These are phyloP conservation scores for Harpalus rubripes DNA, from an alignment of 2,888 invertebrate species.

Conservation along the genomic window DNA sequence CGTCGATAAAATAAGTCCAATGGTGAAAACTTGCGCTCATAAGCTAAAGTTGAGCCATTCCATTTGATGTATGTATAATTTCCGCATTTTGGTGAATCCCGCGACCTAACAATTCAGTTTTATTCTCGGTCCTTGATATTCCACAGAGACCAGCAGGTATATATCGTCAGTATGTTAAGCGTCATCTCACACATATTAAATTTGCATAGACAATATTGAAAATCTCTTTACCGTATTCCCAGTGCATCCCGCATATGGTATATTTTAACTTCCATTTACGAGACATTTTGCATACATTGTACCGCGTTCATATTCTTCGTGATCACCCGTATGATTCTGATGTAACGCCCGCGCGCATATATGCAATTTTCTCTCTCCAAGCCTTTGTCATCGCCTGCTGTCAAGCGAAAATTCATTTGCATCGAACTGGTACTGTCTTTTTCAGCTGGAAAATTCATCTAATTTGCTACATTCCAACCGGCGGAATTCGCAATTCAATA, in stretches of 20 bases:
- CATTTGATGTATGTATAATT: slow-evolving; percentile 54
- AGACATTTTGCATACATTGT: slow-evolving; percentile 67
- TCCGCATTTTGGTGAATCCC: slow-evolving; percentile 27
- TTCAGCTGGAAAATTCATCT: slow-evolving; percentile 32
- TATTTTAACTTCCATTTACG: slow-evolving; percentile 63
- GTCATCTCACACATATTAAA: slow-evolving; percentile 64
- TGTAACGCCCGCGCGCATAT: not conserved
- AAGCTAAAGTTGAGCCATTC: slow-evolving; percentile 42
- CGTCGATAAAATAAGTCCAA: slow-evolving; percentile 15
- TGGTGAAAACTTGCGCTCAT: slow-evolving; percentile 41
- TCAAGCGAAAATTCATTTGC: slow-evolving; percentile 41
- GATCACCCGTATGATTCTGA: slow-evolving; percentile 52
- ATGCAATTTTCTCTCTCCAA: slow-evolving; percentile 37
- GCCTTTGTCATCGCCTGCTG: slow-evolving; percentile 9
- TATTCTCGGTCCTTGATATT: slow-evolving; percentile 57
- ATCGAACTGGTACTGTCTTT: slow-evolving; percentile 20
- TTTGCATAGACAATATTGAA: slow-evolving; percentile 67
- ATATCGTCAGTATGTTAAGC: slow-evolving; percentile 62
- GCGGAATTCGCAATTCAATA: not conserved
- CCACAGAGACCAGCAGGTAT: slow-evolving; percentile 38
- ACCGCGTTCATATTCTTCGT: slow-evolving; percentile 49
- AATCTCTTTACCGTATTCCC: slow-evolving; percentile 65
- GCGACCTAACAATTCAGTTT: slow-evolving; percentile 60
- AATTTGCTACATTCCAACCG: slow-evolving; percentile 11
- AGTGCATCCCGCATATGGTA: slow-evolving; percentile 38